Evolutionary conservation across 2,113 vertebrate genomes (phyloP).

Genomic region (Sula dactylatra): DNA sequence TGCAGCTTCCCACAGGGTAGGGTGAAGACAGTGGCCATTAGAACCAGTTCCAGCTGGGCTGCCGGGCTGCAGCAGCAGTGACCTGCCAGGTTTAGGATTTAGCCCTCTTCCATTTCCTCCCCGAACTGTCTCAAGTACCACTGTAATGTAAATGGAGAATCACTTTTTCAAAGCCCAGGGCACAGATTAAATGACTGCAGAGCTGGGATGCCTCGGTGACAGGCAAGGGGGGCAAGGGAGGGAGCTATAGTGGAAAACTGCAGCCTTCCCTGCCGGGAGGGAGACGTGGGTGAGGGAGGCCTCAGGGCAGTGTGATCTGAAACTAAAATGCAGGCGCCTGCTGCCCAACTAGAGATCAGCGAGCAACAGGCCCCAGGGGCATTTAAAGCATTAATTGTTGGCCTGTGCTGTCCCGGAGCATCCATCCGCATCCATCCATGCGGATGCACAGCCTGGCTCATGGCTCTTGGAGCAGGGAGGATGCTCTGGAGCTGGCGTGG

Average conservation of each 20-base stretch:
- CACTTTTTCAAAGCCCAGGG: background rate
- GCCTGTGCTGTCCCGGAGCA: background rate
- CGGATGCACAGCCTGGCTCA: fast-evolving
- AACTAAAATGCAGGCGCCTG: background rate
- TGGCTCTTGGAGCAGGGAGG: fast-evolving
- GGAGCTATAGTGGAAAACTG: background rate
- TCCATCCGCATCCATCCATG: background rate
- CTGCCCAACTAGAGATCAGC: background rate
- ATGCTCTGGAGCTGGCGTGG: background rate
- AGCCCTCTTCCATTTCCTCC: background rate
- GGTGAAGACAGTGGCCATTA: background rate
- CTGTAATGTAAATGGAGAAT: background rate
- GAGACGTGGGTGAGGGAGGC: background rate
- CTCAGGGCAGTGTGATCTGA: background rate
- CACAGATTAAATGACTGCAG: background rate
- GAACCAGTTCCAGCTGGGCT: background rate
- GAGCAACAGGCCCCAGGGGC: background rate
- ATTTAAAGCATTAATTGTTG: background rate
- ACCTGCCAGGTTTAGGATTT: background rate
- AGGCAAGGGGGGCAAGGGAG: background rate
- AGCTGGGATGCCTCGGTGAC: background rate
- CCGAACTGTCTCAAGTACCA: background rate
- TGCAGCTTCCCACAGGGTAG: background rate
- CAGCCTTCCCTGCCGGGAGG: background rate
- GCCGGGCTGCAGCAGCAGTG: background rate